Conservation (phyloP, 2,888 invertebrate genomes). For the Caenorhabditis japonica region DNA sequence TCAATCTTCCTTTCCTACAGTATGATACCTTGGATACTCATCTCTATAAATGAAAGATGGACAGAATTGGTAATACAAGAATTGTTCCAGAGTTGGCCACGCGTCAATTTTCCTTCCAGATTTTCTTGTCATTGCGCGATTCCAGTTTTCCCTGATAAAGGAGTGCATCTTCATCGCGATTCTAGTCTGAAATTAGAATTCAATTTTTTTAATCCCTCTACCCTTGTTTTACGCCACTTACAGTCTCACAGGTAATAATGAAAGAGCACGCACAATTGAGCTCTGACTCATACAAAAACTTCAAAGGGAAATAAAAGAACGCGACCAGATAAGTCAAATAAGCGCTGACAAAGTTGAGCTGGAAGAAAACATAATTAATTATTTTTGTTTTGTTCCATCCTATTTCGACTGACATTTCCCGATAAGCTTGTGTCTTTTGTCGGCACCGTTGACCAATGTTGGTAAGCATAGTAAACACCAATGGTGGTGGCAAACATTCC, state of each 20-base stretch:
- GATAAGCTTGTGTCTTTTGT: slow-evolving; percentile 50
- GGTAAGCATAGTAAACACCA: slow-evolving; percentile 61
- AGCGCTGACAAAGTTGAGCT: slow-evolving; percentile 53
- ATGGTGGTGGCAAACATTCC: slow-evolving; percentile 71
- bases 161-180: slow-evolving; percentile 76
- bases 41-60: slow-evolving; percentile 75
- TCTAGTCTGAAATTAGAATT: slow-evolving; percentile 66
- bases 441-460: slow-evolving; percentile 68
- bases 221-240: slow-evolving; percentile 41
- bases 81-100: slow-evolving; percentile 71
- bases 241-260: slow-evolving; percentile 76
- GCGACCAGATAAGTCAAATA: slow-evolving; percentile 67
- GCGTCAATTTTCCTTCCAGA: slow-evolving; percentile 42
- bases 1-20: neutral
- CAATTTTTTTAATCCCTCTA: neutral
- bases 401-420: slow-evolving; percentile 21
- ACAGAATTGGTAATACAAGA: slow-evolving; percentile 73
- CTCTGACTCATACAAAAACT: slow-evolving; percentile 68
- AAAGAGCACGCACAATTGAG: slow-evolving; percentile 75
- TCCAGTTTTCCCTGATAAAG: slow-evolving; percentile 73
- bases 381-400: neutral
- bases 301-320: slow-evolving; percentile 72
- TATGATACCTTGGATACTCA: slow-evolving; percentile 70
- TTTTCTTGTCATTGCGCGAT: slow-evolving; percentile 61
- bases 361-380: no score